phyloP scores from a whole-genome alignment of 2,888 invertebrate genomes.

The Anoplius nigerrimus region DNA sequence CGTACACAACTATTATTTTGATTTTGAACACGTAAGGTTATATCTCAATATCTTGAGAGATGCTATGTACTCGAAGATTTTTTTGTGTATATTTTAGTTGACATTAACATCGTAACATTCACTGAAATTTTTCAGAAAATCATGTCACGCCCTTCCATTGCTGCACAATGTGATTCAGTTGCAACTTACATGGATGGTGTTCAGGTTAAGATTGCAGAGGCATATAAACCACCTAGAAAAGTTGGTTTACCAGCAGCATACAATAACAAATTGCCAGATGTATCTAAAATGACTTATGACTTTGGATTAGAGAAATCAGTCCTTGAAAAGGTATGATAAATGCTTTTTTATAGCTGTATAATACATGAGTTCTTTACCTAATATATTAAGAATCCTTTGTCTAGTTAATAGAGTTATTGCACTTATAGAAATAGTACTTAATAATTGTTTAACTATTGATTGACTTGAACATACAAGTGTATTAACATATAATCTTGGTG shows the following conservation, averaged over 20 bases:
- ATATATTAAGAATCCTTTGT: not conserved
- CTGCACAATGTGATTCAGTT: slow-evolving; percentile 68
- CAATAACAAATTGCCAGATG: slow-evolving; percentile 76
- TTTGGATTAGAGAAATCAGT: slow-evolving; percentile 86
- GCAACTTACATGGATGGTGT: slow-evolving; percentile 87
- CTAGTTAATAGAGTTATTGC: not conserved
- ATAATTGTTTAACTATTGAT: no score
- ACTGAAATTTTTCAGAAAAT: not conserved
- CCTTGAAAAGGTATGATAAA: slow-evolving; percentile 77
- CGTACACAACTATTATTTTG: no score
- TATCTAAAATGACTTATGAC: slow-evolving; percentile 80
- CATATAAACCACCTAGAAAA: slow-evolving; percentile 87
- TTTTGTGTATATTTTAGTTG: no score
- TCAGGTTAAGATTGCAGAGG: slow-evolving; percentile 91
- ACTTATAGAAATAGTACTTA: no score
- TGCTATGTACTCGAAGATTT: no score
- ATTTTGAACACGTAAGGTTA: no score
- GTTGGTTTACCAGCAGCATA: slow-evolving; percentile 79
- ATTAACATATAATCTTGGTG: slow-evolving; percentile 5
- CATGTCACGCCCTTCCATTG: slow-evolving; percentile 65
- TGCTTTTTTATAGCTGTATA: not conserved
- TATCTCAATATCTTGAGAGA: no score
- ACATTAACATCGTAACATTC: no score
- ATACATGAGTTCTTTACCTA: not conserved
- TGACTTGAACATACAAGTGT: no score